Conservation (phyloP, 1,140 invertebrate genomes). For the Acyrthosiphon pisum region DNA sequence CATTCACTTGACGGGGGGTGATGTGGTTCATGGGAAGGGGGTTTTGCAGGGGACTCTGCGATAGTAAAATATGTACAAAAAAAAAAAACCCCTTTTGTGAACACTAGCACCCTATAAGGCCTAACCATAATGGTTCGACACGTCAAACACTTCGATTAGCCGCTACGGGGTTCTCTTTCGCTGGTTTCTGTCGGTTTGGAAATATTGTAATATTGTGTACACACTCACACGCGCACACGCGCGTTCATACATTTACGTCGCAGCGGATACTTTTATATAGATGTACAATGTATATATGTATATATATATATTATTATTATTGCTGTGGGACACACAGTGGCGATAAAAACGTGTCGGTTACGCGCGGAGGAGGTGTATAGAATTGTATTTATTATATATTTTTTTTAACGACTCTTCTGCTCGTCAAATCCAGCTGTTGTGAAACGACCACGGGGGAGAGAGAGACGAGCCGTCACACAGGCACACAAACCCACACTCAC, state of each 20-base stretch:
- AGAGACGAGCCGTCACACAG: neutral
- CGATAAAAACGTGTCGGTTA: constrained; percentile 39
- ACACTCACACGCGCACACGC: neutral
- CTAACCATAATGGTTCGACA: constrained; percentile 13
- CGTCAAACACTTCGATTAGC: constrained; percentile 54
- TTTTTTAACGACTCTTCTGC: constrained; percentile 52
- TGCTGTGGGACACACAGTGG: constrained; percentile 23
- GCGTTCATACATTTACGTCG: neutral
- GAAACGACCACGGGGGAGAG: constrained; percentile 11
- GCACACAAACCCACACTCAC: neutral
- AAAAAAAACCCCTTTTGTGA: constrained; percentile 22
- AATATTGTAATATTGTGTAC: constrained; percentile 18
- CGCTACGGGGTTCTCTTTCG: neutral
- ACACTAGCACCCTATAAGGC: neutral
- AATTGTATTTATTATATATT: constrained; percentile 48
- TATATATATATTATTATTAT: neutral
- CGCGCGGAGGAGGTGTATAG: constrained; percentile 21
- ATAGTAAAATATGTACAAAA: constrained; percentile 4
- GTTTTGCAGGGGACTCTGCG: neutral
- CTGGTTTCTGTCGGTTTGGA: constrained; percentile 30
- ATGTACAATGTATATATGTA: neutral
- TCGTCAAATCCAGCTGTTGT: constrained; percentile 45
- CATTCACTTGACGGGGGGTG: neutral
- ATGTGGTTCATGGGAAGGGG: neutral
- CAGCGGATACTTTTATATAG: neutral